These are phyloP conservation scores for Aproaerema taeniolella DNA, from an alignment of 2,888 invertebrate species.

Conservation along the genomic window DNA sequence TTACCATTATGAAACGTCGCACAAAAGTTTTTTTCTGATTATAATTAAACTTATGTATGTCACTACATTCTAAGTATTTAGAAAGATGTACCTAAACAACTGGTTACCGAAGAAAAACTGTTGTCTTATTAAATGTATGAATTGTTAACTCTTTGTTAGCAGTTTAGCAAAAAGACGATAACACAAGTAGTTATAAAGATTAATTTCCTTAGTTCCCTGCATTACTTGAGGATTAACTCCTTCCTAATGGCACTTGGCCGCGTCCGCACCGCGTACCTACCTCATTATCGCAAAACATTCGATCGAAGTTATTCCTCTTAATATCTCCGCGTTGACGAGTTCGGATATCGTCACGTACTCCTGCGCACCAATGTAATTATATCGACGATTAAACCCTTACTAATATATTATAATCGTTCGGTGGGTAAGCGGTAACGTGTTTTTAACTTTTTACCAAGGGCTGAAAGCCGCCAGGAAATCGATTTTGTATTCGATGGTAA, in stretches of 20 bases:
- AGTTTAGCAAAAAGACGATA: too few species aligned
- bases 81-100: too few species aligned
- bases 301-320: conserved; percentile 75
- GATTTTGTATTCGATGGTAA: too few species aligned
- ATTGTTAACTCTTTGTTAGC: too few species aligned
- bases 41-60: too few species aligned
- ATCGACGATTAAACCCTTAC: conserved; percentile 74
- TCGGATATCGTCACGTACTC: conserved; percentile 74
- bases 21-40: too few species aligned
- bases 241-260: conserved; percentile 77
- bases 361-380: conserved; percentile 68
- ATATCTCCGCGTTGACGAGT: conserved; percentile 59
- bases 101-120: too few species aligned
- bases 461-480: conserved; percentile 48
- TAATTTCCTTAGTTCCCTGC: conserved; percentile 56
- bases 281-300: conserved; percentile 74
- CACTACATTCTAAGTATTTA: too few species aligned
- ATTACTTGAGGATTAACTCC: conserved; percentile 69
- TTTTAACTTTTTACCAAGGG: conserved; percentile 71
- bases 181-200: conserved; percentile 61
- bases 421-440: conserved; percentile 63
- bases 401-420: conserved; percentile 77
- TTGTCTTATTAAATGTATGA: too few species aligned
- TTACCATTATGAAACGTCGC: too few species aligned
- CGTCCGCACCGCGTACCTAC: conserved; percentile 62